Evolutionary conservation across 2,888 invertebrate genomes (phyloP), one percentile per base, ranked within the genome.

Genomic region (Lepidochrysops patricia): DNA sequence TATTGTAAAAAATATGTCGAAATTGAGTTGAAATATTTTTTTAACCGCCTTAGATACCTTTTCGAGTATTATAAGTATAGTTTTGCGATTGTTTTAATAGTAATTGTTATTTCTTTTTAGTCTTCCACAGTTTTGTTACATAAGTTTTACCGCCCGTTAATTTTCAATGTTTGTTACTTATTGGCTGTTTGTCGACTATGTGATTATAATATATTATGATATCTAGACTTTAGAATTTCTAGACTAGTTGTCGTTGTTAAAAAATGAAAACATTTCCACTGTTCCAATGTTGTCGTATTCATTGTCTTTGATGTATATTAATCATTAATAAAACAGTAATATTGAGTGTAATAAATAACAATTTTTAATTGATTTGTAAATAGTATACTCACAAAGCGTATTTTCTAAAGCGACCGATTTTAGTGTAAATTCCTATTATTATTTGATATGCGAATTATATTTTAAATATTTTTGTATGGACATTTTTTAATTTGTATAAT

Each of bases 391-490:
- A 23, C 19, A 52, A 27, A 26, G 15, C 29, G 29, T 29, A 54
- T 29, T 29, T 54, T 13, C 54, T 29, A 27, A 9, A 15, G 19
- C 27, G 15, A 29, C 27, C 54, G 54, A 54, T 19, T 52, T 13
- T 27, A 54, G 32, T 54, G 32, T 54, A 54, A 29, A 32, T 32
- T 32, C 29, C 29, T 32, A 19, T 29, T 54, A 19, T 54, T 19
- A 54, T 54, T 54, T 54, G 32, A 54, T 54, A 19, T 15, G 54
- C 32, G 19, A 25, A 49, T 49, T 49, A 54, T 32, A 32, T 54
- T 54, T 54, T 23, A 19, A 54, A 54, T 54, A 54, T 54, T 54
- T 54, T 54, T 54, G 54, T 54, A 54, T 54, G 54, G 29, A 54
- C 32, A 29, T 54, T 32, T 32, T 54, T 54, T 54, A 32, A 29